Evolutionary conservation across 2,888 invertebrate genomes (phyloP).

Genomic region (Beris morrisii): DNA sequence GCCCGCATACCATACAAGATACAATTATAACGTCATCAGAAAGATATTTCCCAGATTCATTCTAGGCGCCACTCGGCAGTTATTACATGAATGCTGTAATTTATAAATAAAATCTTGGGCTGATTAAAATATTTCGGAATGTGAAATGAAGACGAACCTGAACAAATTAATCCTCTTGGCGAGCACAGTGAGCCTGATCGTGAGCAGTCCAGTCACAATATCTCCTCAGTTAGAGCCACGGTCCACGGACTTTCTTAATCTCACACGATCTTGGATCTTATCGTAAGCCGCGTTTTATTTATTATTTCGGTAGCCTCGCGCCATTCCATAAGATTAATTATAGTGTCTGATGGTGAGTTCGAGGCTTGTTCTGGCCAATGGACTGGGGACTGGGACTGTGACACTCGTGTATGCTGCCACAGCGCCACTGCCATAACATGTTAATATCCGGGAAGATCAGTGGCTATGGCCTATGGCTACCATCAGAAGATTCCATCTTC

Average conservation of each 20-base stretch:
- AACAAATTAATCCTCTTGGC: conserved; percentile 26
- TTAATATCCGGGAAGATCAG: conserved; percentile 22
- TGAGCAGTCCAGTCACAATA: conserved; percentile 13
- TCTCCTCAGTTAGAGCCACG: background rate
- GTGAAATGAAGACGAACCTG: conserved; percentile 16
- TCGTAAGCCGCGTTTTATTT: conserved; percentile 11
- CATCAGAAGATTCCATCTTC: background rate
- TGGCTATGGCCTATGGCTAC: background rate
- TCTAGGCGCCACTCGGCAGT: conserved; percentile 17
- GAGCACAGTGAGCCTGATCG: too few species aligned
- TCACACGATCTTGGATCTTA: conserved; percentile 23
- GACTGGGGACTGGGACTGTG: background rate
- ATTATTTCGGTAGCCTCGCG: conserved; percentile 11
- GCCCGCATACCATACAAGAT: conserved; percentile 11
- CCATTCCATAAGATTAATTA: conserved; percentile 17
- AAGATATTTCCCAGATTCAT: conserved; percentile 25
- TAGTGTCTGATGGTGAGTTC: background rate
- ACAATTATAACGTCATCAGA: conserved; percentile 12
- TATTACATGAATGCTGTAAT: background rate
- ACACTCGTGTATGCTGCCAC: background rate
- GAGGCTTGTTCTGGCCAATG: background rate
- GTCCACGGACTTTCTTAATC: conserved; percentile 12
- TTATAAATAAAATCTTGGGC: conserved; percentile 14
- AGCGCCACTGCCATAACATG: background rate
- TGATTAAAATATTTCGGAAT: conserved; percentile 15